Percentiles rank a stretch among this genome's conserved stretches.
Conservation (phyloP, 2,113 vertebrate genomes). For the Tapirus terrestris region DNA sequence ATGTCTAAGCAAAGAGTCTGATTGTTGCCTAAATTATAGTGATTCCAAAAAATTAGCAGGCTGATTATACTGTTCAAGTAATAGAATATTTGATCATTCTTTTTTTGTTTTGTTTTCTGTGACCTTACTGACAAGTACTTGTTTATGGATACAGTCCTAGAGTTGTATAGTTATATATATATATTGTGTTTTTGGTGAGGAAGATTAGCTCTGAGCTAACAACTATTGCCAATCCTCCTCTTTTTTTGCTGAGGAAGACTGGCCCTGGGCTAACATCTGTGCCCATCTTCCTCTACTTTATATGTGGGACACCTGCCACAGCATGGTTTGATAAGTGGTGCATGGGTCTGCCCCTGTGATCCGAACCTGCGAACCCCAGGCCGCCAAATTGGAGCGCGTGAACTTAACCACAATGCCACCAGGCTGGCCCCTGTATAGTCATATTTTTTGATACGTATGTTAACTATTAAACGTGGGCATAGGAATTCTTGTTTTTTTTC, state of each 20-base stretch:
- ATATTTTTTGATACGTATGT: neutral
- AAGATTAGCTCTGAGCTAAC: too few relatives aligned
- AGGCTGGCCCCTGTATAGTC: neutral
- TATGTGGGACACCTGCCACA: too few relatives aligned
- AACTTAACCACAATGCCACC: too few relatives aligned
- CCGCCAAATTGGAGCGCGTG: too few relatives aligned
- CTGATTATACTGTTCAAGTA: neutral
- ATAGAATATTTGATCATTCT: neutral
- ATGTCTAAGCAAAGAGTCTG: neutral
- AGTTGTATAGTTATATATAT: neutral
- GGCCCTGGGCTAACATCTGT: too few relatives aligned
- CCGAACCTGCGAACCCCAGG: too few relatives aligned
- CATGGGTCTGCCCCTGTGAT: too few relatives aligned
- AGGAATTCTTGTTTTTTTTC: neutral
- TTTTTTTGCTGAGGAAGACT: too few relatives aligned
- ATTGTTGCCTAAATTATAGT: slow-evolving; percentile 26
- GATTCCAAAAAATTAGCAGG: neutral
- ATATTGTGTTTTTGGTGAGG: too few relatives aligned
- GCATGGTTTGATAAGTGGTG: too few relatives aligned
- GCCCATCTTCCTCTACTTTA: too few relatives aligned
- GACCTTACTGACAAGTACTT: neutral
- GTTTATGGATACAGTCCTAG: neutral
- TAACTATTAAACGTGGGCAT: neutral
- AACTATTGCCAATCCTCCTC: too few relatives aligned
- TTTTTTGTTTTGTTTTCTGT: neutral